Evolutionary conservation across 1,140 invertebrate species (phyloP).

Genomic region (Formica exsecta): DNA sequence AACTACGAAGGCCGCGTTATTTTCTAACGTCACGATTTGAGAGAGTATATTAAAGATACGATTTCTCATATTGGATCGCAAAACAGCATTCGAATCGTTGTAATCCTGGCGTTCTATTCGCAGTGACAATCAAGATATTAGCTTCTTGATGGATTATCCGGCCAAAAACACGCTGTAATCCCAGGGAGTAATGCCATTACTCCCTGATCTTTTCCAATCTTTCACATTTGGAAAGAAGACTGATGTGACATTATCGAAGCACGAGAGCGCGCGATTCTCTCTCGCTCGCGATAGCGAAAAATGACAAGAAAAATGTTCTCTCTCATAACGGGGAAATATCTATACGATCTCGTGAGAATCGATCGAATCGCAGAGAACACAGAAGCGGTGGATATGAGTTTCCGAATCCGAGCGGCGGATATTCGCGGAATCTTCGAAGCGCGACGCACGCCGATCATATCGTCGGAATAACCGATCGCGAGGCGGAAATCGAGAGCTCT

Average conservation of each 20-base stretch:
- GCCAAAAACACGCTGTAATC: background rate
- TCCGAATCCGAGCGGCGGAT: conserved; percentile 27
- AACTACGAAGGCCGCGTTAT: background rate
- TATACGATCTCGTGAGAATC: conserved; percentile 15
- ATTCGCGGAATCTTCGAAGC: conserved; percentile 52
- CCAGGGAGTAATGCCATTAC: background rate
- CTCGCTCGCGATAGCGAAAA: background rate
- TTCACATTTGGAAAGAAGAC: background rate
- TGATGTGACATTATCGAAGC: conserved; percentile 41
- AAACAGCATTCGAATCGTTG: background rate
- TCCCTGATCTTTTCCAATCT: conserved; percentile 36
- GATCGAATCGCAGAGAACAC: conserved; percentile 24
- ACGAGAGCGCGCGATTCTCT: background rate
- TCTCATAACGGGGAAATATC: conserved; percentile 20
- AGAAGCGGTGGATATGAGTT: conserved; percentile 1
- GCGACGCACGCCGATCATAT: conserved; percentile 40
- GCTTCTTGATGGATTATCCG: conserved; percentile 54
- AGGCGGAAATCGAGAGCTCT: conserved; percentile 51
- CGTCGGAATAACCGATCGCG: conserved; percentile 22
- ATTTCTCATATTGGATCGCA: too few species aligned
- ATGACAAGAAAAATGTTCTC: conserved; percentile 30
- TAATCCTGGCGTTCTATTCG: background rate
- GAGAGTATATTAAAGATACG: background rate
- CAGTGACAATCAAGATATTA: conserved; percentile 35
- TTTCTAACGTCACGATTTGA: background rate